A percentile compares a stretch with the other conserved stretches of the same genome.
Conservation (phyloP, 2,888 invertebrate genomes). For the Laspeyria flexula region DNA sequence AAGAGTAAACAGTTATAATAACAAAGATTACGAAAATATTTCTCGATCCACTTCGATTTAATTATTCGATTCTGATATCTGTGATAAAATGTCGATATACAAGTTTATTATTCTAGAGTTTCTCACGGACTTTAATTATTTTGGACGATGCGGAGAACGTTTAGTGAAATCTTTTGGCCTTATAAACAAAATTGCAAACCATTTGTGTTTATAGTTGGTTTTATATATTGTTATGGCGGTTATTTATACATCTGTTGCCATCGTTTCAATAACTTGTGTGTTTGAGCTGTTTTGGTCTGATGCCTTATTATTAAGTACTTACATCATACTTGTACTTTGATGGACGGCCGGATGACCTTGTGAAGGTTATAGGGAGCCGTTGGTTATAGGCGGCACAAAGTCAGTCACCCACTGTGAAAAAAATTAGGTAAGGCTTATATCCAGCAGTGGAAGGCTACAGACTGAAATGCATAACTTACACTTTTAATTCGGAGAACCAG, state of each 20-base stretch:
- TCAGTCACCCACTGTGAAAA: too few species aligned
- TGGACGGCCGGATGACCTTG: too few species aligned
- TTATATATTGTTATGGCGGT: neutral
- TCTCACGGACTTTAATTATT: conserved; percentile 36
- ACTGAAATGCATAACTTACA: too few species aligned
- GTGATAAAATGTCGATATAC: conserved; percentile 29
- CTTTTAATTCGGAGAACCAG: too few species aligned
- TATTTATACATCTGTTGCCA: neutral
- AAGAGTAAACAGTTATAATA: conserved; percentile 36
- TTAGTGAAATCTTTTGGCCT: conserved; percentile 16
- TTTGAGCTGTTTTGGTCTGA: neutral
- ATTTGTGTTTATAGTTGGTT: conserved; percentile 2
- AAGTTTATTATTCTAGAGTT: conserved; percentile 33
- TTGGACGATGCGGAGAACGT: conserved; percentile 26
- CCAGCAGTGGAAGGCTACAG: too few species aligned
- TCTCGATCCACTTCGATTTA: conserved; percentile 36
- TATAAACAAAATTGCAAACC: neutral
- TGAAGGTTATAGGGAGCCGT: too few species aligned
- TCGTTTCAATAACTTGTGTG: neutral
- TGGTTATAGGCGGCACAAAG: too few species aligned
- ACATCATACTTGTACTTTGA: too few species aligned
- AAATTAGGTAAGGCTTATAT: too few species aligned
- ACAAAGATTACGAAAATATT: conserved; percentile 39
- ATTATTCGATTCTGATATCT: conserved; percentile 40
- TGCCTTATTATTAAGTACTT: neutral